Percentiles rank a stretch among this genome's conserved stretches.
Evolutionary conservation across 2,888 invertebrate species (phyloP).

Genomic region (Entomobrya multifasciata): DNA sequence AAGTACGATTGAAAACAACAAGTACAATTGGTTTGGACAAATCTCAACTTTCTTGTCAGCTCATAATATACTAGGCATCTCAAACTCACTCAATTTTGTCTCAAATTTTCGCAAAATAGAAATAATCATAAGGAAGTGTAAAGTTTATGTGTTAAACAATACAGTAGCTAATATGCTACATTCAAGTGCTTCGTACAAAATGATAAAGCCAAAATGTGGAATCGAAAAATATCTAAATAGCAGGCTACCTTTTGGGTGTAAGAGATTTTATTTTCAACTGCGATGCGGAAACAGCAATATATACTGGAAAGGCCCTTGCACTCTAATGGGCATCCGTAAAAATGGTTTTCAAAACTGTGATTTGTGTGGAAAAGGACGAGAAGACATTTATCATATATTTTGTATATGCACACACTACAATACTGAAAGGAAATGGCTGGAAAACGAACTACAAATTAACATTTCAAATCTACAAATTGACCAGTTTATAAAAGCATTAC

Average conservation of each 20-base stretch:
- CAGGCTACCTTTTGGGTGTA: too few species aligned
- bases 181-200: neutral
- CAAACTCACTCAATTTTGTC: too few species aligned
- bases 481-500: neutral
- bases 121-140: neutral
- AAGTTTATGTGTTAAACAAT: too few species aligned
- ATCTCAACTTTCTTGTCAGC: too few species aligned
- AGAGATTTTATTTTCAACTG: too few species aligned
- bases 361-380: neutral
- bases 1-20: neutral
- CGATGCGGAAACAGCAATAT: conserved; percentile 13
- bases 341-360: conserved; percentile 7
- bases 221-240: too few species aligned
- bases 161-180: too few species aligned
- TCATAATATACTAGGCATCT: too few species aligned
- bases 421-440: neutral
- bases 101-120: neutral
- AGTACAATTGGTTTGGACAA: neutral
- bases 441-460: neutral
- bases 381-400: conserved; percentile 14
- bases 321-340: neutral
- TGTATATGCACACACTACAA: conserved; percentile 27
- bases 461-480: neutral
- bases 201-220: too few species aligned
- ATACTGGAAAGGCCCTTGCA: neutral